Conservation (phyloP, 2,113 vertebrate species). For the Potamarius usumacintae region DNA sequence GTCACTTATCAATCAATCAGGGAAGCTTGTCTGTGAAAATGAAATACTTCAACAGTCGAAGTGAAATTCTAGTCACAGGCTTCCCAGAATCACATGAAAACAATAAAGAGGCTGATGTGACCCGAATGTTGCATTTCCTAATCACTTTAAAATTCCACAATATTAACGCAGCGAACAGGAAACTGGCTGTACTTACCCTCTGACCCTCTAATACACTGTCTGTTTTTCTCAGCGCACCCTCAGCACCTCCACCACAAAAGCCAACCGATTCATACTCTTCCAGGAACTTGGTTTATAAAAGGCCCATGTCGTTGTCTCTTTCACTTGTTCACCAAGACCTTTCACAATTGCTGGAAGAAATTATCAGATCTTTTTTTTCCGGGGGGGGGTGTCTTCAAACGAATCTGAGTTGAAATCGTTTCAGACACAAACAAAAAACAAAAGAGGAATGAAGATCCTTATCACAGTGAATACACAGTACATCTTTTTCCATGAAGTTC, state of each 20-base stretch:
- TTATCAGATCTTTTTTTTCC: neutral
- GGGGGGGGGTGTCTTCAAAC: neutral
- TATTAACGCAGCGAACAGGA: slow-evolving; percentile 59
- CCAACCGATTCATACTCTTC: slow-evolving; percentile 5
- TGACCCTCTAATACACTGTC: slow-evolving; percentile 51
- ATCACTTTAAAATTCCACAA: slow-evolving; percentile 63
- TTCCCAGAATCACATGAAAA: slow-evolving; percentile 36
- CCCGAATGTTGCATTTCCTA: slow-evolving; percentile 50
- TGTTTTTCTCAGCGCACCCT: slow-evolving; percentile 3
- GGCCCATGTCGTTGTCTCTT: neutral
- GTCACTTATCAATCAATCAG: neutral
- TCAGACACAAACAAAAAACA: slow-evolving; percentile 35
- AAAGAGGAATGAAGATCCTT: slow-evolving; percentile 45
- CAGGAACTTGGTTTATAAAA: slow-evolving; percentile 1
- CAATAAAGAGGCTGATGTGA: slow-evolving; percentile 53
- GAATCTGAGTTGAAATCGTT: neutral
- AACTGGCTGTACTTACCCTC: slow-evolving; percentile 56
- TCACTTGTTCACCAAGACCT: neutral
- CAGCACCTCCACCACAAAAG: neutral
- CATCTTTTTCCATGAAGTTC: slow-evolving; percentile 54
- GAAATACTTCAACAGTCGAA: slow-evolving; percentile 47
- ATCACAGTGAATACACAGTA: slow-evolving; percentile 43
- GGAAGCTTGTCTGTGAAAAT: neutral
- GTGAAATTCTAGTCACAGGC: slow-evolving; percentile 34
- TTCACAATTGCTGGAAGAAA: neutral